These are phyloP conservation scores for Betta splendens DNA, from an alignment of 2,797 vertebrate species.

Conservation along the genomic window DNA sequence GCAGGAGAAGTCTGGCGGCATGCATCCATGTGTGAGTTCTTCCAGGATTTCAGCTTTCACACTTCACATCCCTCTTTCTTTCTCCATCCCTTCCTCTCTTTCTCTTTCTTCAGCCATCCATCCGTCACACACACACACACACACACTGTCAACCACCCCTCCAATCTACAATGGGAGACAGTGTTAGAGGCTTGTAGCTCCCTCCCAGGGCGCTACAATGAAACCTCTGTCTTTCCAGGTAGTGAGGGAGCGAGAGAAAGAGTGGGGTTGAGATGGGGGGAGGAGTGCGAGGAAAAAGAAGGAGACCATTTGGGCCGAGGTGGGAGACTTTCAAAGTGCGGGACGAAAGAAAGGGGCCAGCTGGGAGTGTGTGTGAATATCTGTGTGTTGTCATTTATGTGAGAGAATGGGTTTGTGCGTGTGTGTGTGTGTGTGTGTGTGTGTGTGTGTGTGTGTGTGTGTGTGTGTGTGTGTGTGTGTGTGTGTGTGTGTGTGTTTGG, in stretches of 20 bases:
- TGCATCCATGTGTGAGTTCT: background rate
- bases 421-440: constrained; percentile 17
- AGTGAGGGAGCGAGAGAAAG: constrained; percentile 28
- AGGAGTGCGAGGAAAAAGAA: constrained; percentile 42
- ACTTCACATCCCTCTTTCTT: background rate
- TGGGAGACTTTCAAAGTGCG: constrained; percentile 65
- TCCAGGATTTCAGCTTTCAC: constrained; percentile 2
- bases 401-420: constrained; percentile 56
- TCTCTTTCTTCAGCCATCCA: constrained; percentile 27
- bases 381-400: constrained; percentile 60
- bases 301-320: constrained; percentile 64
- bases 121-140: constrained; percentile 31
- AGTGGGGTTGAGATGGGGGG: background rate
- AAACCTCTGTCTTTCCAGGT: constrained; percentile 76
- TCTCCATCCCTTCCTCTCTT: background rate
- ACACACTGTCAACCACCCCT: constrained; percentile 37
- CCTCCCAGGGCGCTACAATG: constrained; percentile 64
- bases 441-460: constrained; percentile 12
- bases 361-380: constrained; percentile 47
- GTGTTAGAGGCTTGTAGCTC: constrained; percentile 64
- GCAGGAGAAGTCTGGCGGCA: constrained; percentile 43
- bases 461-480: constrained; percentile 9
- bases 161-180: constrained; percentile 70
- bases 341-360: constrained; percentile 58
- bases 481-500: constrained; percentile 17